Percentiles rank a stretch among this genome's conserved stretches.
Conservation (phyloP, 2,888 invertebrate species). For the Dicranocentrus wangi region DNA sequence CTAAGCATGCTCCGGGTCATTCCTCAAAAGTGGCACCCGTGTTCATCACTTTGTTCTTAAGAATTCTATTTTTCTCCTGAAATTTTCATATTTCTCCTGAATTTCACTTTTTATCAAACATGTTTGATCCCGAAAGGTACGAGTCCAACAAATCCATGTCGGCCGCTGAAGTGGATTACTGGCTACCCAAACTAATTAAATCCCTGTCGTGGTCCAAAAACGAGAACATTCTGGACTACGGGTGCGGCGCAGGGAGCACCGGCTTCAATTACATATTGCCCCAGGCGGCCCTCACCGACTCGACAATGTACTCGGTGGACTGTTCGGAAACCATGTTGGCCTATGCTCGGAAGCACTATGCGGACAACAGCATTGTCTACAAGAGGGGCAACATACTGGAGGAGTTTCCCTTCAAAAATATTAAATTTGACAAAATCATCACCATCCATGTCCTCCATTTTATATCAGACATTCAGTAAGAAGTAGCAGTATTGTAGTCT, state of each 20-base stretch:
- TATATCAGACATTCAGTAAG: neutral
- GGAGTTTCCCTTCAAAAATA: neutral
- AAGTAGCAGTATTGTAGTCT: too few relatives aligned
- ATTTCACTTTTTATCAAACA: too few relatives aligned
- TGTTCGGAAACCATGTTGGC: conserved; percentile 1
- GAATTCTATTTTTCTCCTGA: too few relatives aligned
- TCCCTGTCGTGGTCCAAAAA: neutral
- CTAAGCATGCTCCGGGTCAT: too few relatives aligned
- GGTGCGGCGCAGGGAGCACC: conserved; percentile 16
- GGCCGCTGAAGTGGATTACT: neutral
- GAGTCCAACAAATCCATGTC: neutral
- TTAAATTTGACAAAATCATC: conserved; percentile 7
- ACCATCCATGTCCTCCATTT: conserved; percentile 17
- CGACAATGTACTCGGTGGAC: conserved; percentile 20
- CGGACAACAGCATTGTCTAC: neutral
- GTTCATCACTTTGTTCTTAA: too few relatives aligned
- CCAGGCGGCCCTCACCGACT: neutral
- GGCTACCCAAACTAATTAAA: neutral
- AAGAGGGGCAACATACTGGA: conserved; percentile 3
- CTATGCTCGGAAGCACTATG: neutral
- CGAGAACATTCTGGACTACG: conserved; percentile 29
- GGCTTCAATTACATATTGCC: conserved; percentile 1
- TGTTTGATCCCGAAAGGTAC: neutral
- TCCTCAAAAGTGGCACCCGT: too few relatives aligned
- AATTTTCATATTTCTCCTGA: too few relatives aligned